phyloP scores from a whole-genome alignment of 53 echinoderm and acorn worm genomes.

The Paracentrotus lividus region DNA sequence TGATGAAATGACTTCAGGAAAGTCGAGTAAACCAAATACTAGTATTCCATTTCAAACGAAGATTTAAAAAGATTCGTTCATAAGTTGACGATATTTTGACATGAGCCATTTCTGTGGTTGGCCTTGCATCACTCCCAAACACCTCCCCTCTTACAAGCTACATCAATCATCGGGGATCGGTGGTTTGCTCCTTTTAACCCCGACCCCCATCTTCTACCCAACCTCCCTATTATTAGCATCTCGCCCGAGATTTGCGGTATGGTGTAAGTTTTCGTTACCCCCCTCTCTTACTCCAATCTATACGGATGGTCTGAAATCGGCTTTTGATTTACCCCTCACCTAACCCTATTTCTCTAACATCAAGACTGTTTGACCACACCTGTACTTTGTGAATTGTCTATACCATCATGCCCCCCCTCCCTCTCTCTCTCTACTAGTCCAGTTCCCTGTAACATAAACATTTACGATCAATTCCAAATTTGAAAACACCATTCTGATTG shows the following conservation, averaged over 20 bases:
- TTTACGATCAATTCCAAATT: not conserved
- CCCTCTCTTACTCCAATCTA: too few species aligned
- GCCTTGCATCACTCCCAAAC: not conserved
- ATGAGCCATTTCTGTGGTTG: not conserved
- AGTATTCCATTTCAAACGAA: not conserved
- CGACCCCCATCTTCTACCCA: not conserved
- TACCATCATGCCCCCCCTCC: not conserved
- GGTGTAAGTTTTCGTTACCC: conserved; percentile 24
- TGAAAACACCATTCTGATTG: too few species aligned
- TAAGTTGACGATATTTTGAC: too few species aligned
- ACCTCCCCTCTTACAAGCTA: not conserved
- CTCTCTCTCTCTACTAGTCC: not conserved
- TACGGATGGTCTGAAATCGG: not conserved
- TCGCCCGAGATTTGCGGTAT: conserved; percentile 26
- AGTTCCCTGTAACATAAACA: not conserved
- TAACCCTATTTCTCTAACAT: not conserved
- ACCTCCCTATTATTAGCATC: not conserved
- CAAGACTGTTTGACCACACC: conserved; percentile 1
- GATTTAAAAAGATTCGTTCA: not conserved
- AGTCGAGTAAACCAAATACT: not conserved
- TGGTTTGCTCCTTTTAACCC: not conserved
- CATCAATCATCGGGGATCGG: not conserved
- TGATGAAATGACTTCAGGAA: not conserved
- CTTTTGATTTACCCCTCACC: not conserved
- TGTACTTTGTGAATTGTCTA: not conserved